These are phyloP conservation scores for Danio jaintianensis DNA, from an alignment of 2,797 vertebrate genomes.

Conservation along the genomic window DNA sequence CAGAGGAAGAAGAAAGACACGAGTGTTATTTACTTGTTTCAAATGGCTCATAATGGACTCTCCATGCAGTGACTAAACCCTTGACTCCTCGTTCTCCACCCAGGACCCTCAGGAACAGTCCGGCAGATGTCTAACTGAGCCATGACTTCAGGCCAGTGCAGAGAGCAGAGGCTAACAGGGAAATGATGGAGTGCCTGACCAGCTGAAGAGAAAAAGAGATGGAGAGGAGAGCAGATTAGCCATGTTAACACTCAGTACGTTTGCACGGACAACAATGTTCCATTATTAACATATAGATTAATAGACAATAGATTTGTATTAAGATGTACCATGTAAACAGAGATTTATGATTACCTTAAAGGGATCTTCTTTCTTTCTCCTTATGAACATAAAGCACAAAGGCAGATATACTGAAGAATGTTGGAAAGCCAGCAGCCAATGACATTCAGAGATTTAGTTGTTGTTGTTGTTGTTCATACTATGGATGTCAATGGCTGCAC, in stretches of 20 bases:
- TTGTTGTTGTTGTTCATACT: too few species aligned
- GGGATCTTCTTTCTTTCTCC: too few species aligned
- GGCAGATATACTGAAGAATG: too few species aligned
- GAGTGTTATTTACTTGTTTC: conserved; percentile 55
- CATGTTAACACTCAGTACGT: not conserved
- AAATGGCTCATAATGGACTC: conserved; percentile 74
- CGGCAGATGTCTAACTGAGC: conserved; percentile 73
- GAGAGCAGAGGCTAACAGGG: conserved; percentile 75
- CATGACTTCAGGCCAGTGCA: conserved; percentile 72
- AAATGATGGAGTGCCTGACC: conserved; percentile 59
- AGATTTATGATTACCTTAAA: too few species aligned
- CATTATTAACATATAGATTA: too few species aligned
- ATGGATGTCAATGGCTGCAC: too few species aligned
- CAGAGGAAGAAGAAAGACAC: not conserved
- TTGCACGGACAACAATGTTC: too few species aligned
- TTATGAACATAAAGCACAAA: too few species aligned
- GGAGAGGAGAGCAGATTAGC: conserved; percentile 53
- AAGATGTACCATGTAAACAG: too few species aligned
- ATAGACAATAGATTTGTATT: too few species aligned
- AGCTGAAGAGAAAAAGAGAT: conserved; percentile 33
- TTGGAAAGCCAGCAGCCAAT: too few species aligned
- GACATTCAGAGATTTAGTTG: too few species aligned
- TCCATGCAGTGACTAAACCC: conserved; percentile 75
- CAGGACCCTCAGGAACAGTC: conserved; percentile 76
- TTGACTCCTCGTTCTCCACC: conserved; percentile 79